These are phyloP conservation scores for Salvator merianae DNA, from an alignment of 2,113 vertebrate genomes.

Conservation along the genomic window DNA sequence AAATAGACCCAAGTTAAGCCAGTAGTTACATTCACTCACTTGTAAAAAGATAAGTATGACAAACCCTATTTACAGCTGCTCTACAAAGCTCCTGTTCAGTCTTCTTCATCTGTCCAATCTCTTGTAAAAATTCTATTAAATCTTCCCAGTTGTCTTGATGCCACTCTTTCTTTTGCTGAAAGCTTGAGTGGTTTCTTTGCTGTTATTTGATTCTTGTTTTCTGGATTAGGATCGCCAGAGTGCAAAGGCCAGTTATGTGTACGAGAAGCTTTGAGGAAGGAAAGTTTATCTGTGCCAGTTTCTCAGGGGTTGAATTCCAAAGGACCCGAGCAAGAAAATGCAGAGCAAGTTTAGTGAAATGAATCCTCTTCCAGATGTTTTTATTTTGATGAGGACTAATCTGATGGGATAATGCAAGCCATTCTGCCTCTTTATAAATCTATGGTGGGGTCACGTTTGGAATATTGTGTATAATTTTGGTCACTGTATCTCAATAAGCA, in stretches of 20 bases:
- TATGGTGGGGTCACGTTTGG: too few species aligned
- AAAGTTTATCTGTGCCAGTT: background rate
- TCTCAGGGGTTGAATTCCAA: background rate
- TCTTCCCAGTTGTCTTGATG: background rate
- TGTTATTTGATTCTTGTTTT: background rate
- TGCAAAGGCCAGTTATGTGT: conserved; percentile 1
- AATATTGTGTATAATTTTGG: too few species aligned
- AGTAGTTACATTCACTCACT: background rate
- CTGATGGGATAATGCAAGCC: too few species aligned
- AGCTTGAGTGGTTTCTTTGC: background rate
- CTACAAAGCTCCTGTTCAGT: background rate
- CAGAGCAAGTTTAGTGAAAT: background rate
- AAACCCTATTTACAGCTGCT: background rate
- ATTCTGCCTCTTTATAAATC: too few species aligned
- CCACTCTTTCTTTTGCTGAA: background rate
- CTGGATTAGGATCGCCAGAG: background rate
- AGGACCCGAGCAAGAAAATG: background rate
- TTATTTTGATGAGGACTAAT: too few species aligned
- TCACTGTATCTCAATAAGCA: too few species aligned
- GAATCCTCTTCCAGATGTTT: background rate
- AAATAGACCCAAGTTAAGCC: conserved; percentile 2
- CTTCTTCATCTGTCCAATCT: background rate
- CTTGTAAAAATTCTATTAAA: background rate
- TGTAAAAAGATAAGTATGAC: background rate
- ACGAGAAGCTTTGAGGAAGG: background rate